Percentiles rank a stretch among this genome's conserved stretches.
phyloP scores from a whole-genome alignment of 2,888 invertebrate genomes.

The Eudemis profundana region DNA sequence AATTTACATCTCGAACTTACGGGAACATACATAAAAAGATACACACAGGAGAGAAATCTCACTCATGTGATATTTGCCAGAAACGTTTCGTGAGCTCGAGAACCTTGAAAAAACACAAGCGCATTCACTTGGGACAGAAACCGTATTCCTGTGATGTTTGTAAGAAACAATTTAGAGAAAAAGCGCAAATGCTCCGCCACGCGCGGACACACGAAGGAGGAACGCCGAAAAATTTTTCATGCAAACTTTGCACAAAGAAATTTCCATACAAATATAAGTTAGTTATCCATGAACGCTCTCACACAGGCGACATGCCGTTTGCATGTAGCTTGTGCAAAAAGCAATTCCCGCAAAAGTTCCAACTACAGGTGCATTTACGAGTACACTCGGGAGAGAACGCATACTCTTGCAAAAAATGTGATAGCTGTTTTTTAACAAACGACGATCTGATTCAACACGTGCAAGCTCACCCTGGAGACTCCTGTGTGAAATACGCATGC shows the following conservation, averaged over 20 bases:
- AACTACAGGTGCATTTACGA: not conserved
- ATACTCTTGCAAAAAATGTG: not conserved
- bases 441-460: not conserved
- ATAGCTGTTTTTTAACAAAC: not conserved
- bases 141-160: slow-evolving; percentile 2
- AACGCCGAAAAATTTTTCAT: not conserved
- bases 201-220: slow-evolving; percentile 1
- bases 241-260: slow-evolving; percentile 4
- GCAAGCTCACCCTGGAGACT: not conserved
- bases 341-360: not conserved
- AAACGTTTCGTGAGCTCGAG: not conserved
- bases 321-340: not conserved
- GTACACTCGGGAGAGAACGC: not conserved
- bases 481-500: not conserved
- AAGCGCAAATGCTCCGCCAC: slow-evolving; percentile 3
- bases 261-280: slow-evolving; percentile 9
- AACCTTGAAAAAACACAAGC: not conserved
- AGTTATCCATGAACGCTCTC: not conserved
- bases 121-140: not conserved
- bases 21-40: not conserved
- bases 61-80: not conserved
- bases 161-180: slow-evolving; percentile 4
- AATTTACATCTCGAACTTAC: not conserved
- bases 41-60: not conserved
- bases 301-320: not conserved